Evolutionary conservation across 2,797 vertebrate genomes (phyloP).

Genomic region (Trematomus bernacchii): DNA sequence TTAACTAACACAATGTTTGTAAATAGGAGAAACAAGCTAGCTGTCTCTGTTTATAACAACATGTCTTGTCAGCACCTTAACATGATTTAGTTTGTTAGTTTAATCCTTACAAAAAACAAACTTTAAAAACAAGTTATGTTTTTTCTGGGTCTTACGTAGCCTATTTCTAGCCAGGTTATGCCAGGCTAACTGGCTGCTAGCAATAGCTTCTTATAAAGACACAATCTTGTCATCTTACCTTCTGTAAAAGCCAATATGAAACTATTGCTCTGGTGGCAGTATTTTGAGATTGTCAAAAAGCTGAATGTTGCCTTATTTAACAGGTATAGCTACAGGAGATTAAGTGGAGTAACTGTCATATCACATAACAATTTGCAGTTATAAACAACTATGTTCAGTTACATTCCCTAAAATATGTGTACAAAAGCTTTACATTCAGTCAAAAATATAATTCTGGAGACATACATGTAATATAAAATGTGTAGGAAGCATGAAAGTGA

Average conservation of each 20-base stretch:
- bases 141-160: not conserved
- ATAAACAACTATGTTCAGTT: not conserved
- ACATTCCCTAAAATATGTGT: constrained; percentile 2
- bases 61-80: not conserved
- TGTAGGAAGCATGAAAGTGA: constrained; percentile 66
- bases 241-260: not conserved
- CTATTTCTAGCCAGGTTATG: not conserved
- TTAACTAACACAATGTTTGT: not conserved
- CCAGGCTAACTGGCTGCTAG: not conserved
- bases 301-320: not conserved
- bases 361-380: not conserved
- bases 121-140: not conserved
- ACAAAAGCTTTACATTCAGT: constrained; percentile 24
- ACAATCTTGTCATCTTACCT: not conserved
- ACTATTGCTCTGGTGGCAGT: not conserved
- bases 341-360: not conserved
- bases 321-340: no score
- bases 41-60: not conserved
- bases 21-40: no score
- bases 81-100: no score
- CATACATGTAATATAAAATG: constrained; percentile 22
- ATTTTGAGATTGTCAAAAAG: not conserved
- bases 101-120: not conserved
- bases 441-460: constrained; percentile 10
- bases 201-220: not conserved